A percentile compares a stretch with the other conserved stretches of the same genome.
These are phyloP conservation scores for Polyommatus icarus DNA, from an alignment of 2,888 invertebrate genomes.

Conservation along the genomic window DNA sequence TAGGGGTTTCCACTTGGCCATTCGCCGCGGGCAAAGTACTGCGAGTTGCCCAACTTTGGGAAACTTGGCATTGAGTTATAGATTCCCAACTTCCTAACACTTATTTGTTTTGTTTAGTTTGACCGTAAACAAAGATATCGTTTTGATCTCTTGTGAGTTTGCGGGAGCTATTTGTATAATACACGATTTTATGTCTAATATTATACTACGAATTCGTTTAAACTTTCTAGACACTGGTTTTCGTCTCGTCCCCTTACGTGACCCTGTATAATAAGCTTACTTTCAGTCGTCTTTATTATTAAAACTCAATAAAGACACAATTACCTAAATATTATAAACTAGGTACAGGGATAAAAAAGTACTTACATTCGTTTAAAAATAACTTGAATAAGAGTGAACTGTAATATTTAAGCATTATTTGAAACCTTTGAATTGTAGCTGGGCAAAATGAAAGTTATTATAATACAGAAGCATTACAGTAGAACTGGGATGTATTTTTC, in stretches of 20 bases:
- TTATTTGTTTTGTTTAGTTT: conserved; percentile 75
- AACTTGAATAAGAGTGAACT: too few relatives aligned
- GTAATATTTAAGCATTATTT: neutral
- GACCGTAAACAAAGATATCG: conserved; percentile 71
- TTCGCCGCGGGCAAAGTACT: conserved; percentile 63
- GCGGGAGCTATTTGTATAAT: conserved; percentile 37
- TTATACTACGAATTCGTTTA: neutral
- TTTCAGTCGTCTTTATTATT: neutral
- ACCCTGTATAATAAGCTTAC: neutral
- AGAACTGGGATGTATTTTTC: neutral
- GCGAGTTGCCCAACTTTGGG: conserved; percentile 66
- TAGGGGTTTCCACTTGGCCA: conserved; percentile 61
- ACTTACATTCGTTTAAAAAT: too few relatives aligned
- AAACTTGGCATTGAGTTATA: conserved; percentile 79
- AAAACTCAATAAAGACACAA: neutral
- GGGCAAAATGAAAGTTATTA: too few relatives aligned
- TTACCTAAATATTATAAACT: too few relatives aligned
- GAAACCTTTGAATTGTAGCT: too few relatives aligned
- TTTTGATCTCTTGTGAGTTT: conserved; percentile 53
- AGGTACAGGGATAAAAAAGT: too few relatives aligned
- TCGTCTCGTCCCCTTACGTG: neutral
- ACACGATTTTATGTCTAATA: conserved; percentile 4
- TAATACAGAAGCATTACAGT: too few relatives aligned
- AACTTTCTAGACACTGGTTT: neutral
- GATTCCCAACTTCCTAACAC: conserved; percentile 76